These are phyloP conservation scores for Delphinapterus leucas DNA, from an alignment of 2,113 vertebrate genomes.

Conservation along the genomic window DNA sequence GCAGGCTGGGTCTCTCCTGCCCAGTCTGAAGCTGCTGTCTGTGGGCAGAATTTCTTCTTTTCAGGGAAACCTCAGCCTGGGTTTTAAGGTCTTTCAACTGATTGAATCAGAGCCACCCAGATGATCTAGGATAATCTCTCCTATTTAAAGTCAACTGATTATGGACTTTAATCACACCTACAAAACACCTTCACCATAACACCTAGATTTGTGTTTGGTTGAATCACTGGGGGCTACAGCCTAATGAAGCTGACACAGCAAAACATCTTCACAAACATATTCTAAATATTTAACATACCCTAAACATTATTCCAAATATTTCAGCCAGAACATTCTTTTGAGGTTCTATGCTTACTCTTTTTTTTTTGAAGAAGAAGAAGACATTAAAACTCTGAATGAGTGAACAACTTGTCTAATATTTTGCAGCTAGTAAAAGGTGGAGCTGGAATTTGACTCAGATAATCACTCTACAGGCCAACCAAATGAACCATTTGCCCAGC, in stretches of 20 bases:
- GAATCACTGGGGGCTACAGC: background rate
- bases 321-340: background rate
- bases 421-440: background rate
- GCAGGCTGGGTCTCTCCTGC: background rate
- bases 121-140: background rate
- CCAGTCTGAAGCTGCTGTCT: background rate
- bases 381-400: background rate
- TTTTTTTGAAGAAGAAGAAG: background rate
- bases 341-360: background rate
- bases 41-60: background rate
- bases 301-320: background rate
- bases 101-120: background rate
- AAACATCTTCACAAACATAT: background rate
- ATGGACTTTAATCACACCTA: background rate
- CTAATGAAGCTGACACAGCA: background rate
- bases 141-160: background rate
- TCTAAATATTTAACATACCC: background rate
- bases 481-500: background rate
- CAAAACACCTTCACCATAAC: background rate
- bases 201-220: background rate
- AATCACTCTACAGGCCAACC: background rate
- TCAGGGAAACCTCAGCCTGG: background rate
- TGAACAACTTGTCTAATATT: background rate
- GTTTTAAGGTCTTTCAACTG: background rate
- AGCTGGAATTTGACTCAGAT: background rate